Evolutionary conservation across 2,113 vertebrate genomes (phyloP).

Genomic region (Condylura cristata): DNA sequence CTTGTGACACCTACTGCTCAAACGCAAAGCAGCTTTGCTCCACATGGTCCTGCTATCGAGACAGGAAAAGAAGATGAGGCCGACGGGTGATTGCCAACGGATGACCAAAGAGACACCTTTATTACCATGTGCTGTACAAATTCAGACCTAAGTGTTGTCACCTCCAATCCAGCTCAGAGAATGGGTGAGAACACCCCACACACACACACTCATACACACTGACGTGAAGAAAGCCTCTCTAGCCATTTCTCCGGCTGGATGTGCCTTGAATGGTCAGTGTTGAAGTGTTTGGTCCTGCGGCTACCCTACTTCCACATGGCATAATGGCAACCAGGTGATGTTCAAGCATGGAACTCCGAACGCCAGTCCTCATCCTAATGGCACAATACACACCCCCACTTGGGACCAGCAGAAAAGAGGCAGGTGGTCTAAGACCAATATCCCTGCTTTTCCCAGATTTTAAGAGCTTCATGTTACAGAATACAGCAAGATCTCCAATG

Average conservation of each 20-base stretch:
- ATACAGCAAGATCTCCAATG: neutral
- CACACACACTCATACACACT: too few relatives aligned
- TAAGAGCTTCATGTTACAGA: neutral
- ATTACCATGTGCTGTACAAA: too few relatives aligned
- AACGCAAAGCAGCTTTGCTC: neutral
- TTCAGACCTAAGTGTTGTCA: neutral
- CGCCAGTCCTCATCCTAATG: rapidly evolving
- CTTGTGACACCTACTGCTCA: neutral
- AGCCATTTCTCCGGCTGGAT: rapidly evolving
- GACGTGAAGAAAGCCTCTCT: neutral
- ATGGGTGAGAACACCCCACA: neutral
- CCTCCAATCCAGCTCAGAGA: neutral
- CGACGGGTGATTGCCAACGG: neutral
- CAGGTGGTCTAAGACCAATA: neutral
- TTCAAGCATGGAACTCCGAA: neutral
- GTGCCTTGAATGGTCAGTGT: neutral
- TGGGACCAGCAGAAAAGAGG: neutral
- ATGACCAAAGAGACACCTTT: neutral
- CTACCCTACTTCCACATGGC: too few relatives aligned
- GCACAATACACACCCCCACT: rapidly evolving
- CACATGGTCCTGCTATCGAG: neutral
- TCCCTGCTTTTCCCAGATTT: neutral
- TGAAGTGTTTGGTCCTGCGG: neutral
- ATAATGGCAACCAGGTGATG: too few relatives aligned
- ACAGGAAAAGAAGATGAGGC: neutral